Evolutionary conservation across 2,888 invertebrate genomes (phyloP).

Genomic region (Paralinhomoeus sp.): DNA sequence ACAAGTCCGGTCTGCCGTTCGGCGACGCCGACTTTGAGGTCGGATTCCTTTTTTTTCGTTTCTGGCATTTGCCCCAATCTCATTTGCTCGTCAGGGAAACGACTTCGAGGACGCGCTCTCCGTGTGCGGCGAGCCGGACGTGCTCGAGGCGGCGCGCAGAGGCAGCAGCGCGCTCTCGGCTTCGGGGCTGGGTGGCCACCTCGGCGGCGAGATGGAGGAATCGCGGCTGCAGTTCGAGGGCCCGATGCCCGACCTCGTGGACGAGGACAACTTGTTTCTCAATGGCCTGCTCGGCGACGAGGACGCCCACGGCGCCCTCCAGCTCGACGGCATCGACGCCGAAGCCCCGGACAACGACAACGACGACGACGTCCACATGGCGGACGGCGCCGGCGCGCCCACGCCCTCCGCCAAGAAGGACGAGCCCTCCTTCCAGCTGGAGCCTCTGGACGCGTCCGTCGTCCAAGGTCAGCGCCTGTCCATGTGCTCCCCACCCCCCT

Average conservation of each 20-base stretch:
- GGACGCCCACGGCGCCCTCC: conserved; percentile 1
- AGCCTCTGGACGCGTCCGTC: conserved; percentile 55
- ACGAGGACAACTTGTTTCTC: conserved; percentile 7
- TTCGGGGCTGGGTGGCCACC: no score
- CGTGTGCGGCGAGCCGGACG: no score
- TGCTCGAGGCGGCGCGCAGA: no score
- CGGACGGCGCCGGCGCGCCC: conserved; percentile 23
- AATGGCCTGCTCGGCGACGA: conserved; percentile 3
- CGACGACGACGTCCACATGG: conserved; percentile 6
- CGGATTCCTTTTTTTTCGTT: no score
- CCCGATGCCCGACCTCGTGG: conserved; percentile 13
- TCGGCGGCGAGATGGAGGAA: no score
- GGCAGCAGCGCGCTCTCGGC: no score
- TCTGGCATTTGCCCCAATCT: no score
- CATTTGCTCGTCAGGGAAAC: conserved; percentile 19
- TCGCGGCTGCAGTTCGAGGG: conserved; percentile 17
- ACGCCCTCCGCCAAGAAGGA: conserved; percentile 20
- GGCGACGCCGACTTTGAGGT: conserved; percentile 69
- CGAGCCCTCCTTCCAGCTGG: background rate
- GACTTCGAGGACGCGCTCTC: conserved; percentile 18
- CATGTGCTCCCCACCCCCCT: no score
- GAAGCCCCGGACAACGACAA: no score
- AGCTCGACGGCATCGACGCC: conserved; percentile 2
- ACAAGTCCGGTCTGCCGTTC: conserved; percentile 31
- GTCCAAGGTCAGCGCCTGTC: no score